Base-by-base conservation (phyloP, 2,113 vertebrate species). In the Pseudorectes ferrugineus region DNA sequence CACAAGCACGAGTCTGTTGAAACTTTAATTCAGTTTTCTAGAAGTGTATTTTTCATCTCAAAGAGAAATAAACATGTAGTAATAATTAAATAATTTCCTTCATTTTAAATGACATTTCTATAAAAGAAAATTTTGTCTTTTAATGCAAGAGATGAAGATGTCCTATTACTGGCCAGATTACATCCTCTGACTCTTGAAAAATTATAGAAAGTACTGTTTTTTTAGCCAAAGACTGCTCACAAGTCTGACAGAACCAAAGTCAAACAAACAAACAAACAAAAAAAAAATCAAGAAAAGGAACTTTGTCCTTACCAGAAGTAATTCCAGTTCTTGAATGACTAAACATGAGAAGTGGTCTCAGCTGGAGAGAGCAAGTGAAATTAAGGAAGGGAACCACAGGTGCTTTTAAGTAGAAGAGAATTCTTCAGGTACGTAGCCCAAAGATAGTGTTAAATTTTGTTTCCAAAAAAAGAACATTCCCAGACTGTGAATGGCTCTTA, bases 391-490 rank as follows among this genome's bases (percentile, higher is more conserved):
- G 25, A 35, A 45, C 49, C 49, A 66, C 45, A 90, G 76, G 89
- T 88, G 68, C 13, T 92, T 92, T 94, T 54, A 55, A 95, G 45
- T 12, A 66, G 49, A 92, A 76, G 12, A 57, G 83, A 70, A 58
- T 33, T 93, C 59, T 82, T 88, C n/a, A 84, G 46, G 61, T 91
- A 57, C 31, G 40, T 66, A 90, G 74, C 75, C 62, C 77, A 74
- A 92, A 92, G 85, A 76, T 10, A 24, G 28, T 42, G 36, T 67
- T 96, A 88, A 79, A 90, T 91, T 77, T 71, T 88, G 48, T 92
- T 96, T 95, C 91, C 85, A 38, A 89, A 93, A 93, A 91, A 95
- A 93, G 93, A 89, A 81, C 43, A 18, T 83, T 88, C 12, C 67
- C 52, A 92, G 90, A 84, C 61, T 94, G 75, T 49, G 71, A 95